phyloP scores from a whole-genome alignment of 2,888 invertebrate species.

The Pristionchus maxplancki region DNA sequence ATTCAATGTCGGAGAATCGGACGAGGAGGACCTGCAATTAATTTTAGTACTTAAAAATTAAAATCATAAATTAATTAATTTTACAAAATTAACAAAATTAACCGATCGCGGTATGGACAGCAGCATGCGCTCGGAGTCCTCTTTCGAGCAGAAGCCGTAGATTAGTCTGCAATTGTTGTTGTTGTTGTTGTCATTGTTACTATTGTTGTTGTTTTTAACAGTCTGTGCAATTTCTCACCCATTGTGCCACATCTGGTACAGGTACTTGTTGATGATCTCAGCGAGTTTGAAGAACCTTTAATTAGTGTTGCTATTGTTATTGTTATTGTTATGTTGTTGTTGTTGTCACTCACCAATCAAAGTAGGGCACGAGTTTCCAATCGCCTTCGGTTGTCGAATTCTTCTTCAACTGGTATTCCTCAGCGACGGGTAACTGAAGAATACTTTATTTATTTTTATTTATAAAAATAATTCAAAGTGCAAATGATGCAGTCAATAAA shows the following conservation, averaged over 20 bases:
- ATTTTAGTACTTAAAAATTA: background rate
- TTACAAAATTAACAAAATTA: too few species aligned
- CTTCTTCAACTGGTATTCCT: slow-evolving; percentile 71
- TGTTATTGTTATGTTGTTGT: too few species aligned
- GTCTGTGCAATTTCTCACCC: too few species aligned
- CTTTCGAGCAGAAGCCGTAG: slow-evolving; percentile 76
- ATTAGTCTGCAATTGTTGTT: slow-evolving; percentile 72
- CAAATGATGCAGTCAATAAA: background rate
- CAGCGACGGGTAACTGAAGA: slow-evolving; percentile 71
- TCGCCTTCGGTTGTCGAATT: slow-evolving; percentile 71
- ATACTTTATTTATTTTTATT: too few species aligned
- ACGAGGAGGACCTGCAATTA: slow-evolving; percentile 62
- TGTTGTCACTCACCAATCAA: slow-evolving; percentile 65
- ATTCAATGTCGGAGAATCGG: slow-evolving; percentile 76
- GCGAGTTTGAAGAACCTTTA: slow-evolving; percentile 74
- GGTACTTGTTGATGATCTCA: slow-evolving; percentile 76
- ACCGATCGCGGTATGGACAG: slow-evolving; percentile 65
- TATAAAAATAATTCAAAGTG: too few species aligned
- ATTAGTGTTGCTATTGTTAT: too few species aligned
- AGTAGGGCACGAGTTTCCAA: slow-evolving; percentile 75
- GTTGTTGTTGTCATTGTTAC: too few species aligned
- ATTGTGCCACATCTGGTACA: slow-evolving; percentile 76
- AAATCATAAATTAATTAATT: background rate
- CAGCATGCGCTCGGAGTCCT: slow-evolving; percentile 74
- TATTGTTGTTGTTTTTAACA: too few species aligned